These are phyloP conservation scores for Dipodomys merriami DNA, from an alignment of 2,113 vertebrate genomes.

Conservation along the genomic window DNA sequence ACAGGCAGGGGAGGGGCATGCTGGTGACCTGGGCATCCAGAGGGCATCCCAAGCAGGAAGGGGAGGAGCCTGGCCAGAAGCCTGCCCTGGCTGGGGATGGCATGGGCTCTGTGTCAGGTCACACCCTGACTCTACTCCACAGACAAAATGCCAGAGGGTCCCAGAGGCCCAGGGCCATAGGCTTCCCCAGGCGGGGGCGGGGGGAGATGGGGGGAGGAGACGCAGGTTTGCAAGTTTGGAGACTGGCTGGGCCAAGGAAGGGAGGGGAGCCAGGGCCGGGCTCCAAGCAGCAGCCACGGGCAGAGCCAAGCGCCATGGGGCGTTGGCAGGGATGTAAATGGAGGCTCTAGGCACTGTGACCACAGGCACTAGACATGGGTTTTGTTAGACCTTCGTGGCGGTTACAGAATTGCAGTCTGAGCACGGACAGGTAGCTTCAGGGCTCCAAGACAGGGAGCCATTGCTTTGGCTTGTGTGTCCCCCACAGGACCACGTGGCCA, in stretches of 20 bases:
- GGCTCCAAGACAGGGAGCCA: neutral
- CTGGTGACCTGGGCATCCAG: neutral
- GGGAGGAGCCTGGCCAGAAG: neutral
- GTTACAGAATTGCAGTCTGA: no score
- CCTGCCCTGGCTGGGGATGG: neutral
- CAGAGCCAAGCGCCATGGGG: neutral
- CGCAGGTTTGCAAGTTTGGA: no score
- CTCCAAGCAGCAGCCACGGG: no score
- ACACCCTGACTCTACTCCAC: no score
- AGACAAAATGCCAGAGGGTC: neutral
- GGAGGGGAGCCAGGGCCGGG: neutral
- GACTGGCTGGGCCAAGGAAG: no score
- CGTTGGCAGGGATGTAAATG: accelerated
- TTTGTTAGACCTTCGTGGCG: neutral
- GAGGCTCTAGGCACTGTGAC: neutral
- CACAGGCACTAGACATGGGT: neutral
- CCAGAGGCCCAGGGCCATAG: neutral
- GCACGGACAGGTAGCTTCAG: neutral
- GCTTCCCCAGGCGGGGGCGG: neutral
- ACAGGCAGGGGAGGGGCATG: no score
- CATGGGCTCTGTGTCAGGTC: neutral
- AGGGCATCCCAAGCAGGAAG: neutral
- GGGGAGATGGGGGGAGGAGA: no score
- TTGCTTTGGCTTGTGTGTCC: neutral
- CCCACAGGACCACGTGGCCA: neutral